Base-by-base conservation (phyloP, 2,113 vertebrate species). In the Ictalurus furcatus region DNA sequence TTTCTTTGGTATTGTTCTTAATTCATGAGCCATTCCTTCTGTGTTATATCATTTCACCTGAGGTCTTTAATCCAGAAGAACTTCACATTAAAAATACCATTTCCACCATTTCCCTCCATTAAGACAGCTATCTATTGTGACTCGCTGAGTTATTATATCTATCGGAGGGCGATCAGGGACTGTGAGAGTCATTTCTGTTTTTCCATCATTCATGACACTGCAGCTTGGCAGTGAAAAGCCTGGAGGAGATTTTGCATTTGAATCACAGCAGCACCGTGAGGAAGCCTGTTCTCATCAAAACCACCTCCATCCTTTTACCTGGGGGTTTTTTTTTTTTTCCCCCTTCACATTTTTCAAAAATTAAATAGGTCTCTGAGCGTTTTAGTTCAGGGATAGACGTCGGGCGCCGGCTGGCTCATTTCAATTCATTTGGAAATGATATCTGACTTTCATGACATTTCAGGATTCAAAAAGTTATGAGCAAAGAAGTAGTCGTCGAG, bases 101-200 rank as follows among this genome's bases (percentile, higher is more conserved):
- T 88, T 86, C 58, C 76, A 69, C 61, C 88, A 65, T 87, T 83
- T 86, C 82, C 90, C 81, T 90, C 83, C 87, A 93, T 93, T 93
- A 93, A 59, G 91, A 84, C 54, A 59, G 34, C 89, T 91, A 93
- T 94, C 92, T 93, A 86, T 93, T 84, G 84, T 56, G 91, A 63
- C 81, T 92, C 87, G 90, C 87, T 94, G 14, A 56, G 54, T 56
- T 56, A 16, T 92, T 95, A 91, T 85, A 96, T 96, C 95, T 95
- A 28, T 52, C 81, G 21, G 91, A 86, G 94, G 94, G 92, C 96
- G 96, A 97, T 96, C 95, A 96, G 84, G n/a, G 67, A 61, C 28
- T 37, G 40, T 90, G 17, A 56, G 58, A 52, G 13, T 94, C 93
- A 94, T 96, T 96, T 95, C 92, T 94, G 95, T 94, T 96, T 92